These are phyloP conservation scores for Tiliqua scincoides DNA, from an alignment of 2,113 vertebrate genomes.

Conservation along the genomic window DNA sequence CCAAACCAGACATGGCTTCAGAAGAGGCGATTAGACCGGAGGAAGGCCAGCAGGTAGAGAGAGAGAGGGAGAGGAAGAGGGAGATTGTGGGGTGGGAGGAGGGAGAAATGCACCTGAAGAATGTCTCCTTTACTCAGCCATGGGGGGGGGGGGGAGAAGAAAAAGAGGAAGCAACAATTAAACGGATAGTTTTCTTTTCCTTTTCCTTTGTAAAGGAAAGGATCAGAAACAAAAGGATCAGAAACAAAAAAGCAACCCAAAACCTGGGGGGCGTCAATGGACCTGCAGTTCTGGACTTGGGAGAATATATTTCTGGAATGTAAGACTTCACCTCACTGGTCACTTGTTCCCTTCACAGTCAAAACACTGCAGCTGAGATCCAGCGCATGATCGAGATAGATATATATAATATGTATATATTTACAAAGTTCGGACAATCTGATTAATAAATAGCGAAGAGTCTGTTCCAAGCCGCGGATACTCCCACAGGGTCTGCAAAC, in stretches of 20 bases:
- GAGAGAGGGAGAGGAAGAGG: neutral
- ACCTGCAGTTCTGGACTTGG: slow-evolving; percentile 6
- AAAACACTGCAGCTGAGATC: slow-evolving; percentile 56
- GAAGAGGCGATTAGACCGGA: slow-evolving; percentile 53
- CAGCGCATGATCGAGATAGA: too few species aligned
- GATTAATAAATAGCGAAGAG: slow-evolving; percentile 64
- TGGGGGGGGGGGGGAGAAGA: neutral
- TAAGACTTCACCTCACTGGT: slow-evolving; percentile 21
- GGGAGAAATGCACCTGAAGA: slow-evolving; percentile 43
- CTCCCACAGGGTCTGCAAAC: too few species aligned
- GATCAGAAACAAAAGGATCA: slow-evolving; percentile 47
- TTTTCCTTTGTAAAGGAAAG: slow-evolving; percentile 56
- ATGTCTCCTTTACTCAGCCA: slow-evolving; percentile 52
- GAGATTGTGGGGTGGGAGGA: neutral
- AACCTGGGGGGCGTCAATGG: slow-evolving; percentile 8
- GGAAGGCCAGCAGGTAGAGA: slow-evolving; percentile 59
- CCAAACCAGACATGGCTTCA: slow-evolving; percentile 39
- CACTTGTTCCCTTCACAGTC: slow-evolving; percentile 66
- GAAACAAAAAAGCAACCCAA: slow-evolving; percentile 31
- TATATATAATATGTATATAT: slow-evolving; percentile 56
- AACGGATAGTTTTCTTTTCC: slow-evolving; percentile 37
- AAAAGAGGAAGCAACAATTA: slow-evolving; percentile 18
- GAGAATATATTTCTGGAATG: slow-evolving; percentile 53
- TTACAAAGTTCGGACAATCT: slow-evolving; percentile 42
- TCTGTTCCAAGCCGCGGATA: slow-evolving; percentile 46